phyloP scores from a whole-genome alignment of 2,797 vertebrate species.

The Carcharodon carcharias region DNA sequence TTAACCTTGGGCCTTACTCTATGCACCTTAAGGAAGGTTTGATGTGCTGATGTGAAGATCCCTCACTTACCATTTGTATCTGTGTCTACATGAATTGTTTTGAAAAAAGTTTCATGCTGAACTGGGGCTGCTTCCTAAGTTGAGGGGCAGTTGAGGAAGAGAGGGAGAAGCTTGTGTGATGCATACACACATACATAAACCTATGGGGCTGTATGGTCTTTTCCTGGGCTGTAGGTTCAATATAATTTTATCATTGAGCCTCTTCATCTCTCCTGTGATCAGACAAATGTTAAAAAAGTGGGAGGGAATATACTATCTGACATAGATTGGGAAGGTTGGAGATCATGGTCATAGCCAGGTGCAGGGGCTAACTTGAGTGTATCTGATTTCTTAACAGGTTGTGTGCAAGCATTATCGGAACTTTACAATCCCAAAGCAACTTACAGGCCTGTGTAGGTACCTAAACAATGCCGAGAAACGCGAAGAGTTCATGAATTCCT shows the following conservation, averaged over 20 bases:
- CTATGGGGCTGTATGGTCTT: not conserved
- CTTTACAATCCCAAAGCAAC: constrained; percentile 64
- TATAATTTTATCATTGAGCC: not conserved
- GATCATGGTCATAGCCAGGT: too few species aligned
- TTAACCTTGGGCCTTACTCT: too few species aligned
- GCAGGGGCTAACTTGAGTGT: not conserved
- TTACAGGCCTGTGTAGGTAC: constrained; percentile 67
- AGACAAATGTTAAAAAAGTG: not conserved
- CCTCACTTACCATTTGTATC: not conserved
- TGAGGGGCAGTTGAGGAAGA: not conserved
- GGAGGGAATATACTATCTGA: not conserved
- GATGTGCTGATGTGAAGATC: not conserved
- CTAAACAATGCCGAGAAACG: constrained; percentile 59
- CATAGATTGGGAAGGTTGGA: not conserved
- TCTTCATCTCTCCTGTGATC: not conserved
- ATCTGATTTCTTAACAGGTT: constrained; percentile 53
- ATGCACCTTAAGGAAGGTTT: not conserved
- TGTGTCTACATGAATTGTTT: not conserved
- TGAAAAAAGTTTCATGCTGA: not conserved
- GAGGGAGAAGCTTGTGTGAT: not conserved
- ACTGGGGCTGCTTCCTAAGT: not conserved
- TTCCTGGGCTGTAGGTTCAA: not conserved
- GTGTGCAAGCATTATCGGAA: constrained; percentile 72
- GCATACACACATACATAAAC: not conserved
- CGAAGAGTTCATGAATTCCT: constrained; percentile 77